These are phyloP conservation scores for Furnarius figulus DNA, from an alignment of 2,113 vertebrate genomes.

Conservation along the genomic window DNA sequence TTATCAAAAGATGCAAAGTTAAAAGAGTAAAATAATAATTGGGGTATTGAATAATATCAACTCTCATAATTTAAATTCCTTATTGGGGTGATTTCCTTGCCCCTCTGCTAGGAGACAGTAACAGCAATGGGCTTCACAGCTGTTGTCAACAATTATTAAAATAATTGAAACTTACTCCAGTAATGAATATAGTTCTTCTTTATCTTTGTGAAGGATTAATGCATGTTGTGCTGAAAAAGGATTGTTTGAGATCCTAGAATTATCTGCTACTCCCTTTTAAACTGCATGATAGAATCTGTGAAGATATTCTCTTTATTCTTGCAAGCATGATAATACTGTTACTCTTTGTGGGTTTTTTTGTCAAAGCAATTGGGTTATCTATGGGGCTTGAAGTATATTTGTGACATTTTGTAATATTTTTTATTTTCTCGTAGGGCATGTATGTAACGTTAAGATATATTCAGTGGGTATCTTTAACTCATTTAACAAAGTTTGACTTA, in stretches of 20 bases:
- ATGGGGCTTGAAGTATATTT: constrained; percentile 3
- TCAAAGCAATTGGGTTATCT: neutral
- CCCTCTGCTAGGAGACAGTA: neutral
- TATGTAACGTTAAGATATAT: constrained; percentile 10
- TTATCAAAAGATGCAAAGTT: neutral
- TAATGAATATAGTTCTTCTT: neutral
- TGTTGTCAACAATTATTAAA: neutral
- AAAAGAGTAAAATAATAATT: neutral
- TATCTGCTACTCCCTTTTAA: neutral
- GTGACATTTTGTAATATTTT: neutral
- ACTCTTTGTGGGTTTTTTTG: neutral
- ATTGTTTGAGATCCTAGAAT: neutral
- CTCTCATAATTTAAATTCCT: neutral
- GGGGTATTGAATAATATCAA: neutral
- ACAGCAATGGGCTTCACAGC: neutral
- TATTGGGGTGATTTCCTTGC: neutral
- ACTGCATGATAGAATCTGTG: neutral
- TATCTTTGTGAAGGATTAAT: neutral
- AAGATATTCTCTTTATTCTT: neutral
- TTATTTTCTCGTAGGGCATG: neutral
- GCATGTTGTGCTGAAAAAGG: neutral
- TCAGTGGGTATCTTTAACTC: constrained; percentile 26
- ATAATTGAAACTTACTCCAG: neutral
- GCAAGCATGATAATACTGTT: neutral
- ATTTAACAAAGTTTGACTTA: constrained; percentile 55